Evolutionary conservation across 1,140 invertebrate species (phyloP), one percentile per base, ranked within the genome.

Genomic region (Cotesia glomerata): DNA sequence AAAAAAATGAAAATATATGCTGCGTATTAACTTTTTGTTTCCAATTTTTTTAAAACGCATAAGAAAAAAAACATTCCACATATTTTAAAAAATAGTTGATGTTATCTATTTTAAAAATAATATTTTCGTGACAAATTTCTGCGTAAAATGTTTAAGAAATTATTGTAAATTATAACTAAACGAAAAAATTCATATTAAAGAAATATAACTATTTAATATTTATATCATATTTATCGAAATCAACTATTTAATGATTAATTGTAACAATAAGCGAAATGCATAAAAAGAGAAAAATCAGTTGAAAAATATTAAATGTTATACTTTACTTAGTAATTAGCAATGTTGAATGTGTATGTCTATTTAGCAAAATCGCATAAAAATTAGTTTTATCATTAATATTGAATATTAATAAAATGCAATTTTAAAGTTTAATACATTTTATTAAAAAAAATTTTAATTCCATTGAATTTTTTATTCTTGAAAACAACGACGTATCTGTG

Each of bases 401-500:
- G 13, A 16, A 56, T 7, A 56, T 51, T 51, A 18, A 56, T 9
- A 18, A 26, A 32, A 32, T 4, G 32, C 36, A 67, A 51, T 18
- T 51, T 26, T 18, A 49, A 45, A 45, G 49, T 18, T 66, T 59
- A 18, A 36, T 61, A 16, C 34, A 39, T 61, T n/a, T 14, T 45
- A 39, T 35, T 36, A n/a, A 61, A 56, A 68, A 54, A 14, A 11
- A 26, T 54, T 26, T 56, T 68, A 52, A 5, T 32, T 63, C 35
- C 26, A 14, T 64, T 26, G 18, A 73, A 7, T 77, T 76, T 26
- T 69, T 59, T 79, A 74, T 76, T 75, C 75, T 69, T 72, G 65
- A 45, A 79, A 76, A 81, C 80, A 81, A 81, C 79, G 80, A 81
- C 75, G 80, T 81, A 81, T 81, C 80, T 81, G 80, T 80, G 80